Evolutionary conservation across 1,140 invertebrate genomes (phyloP).

Genomic region (Callitettix versicolor): DNA sequence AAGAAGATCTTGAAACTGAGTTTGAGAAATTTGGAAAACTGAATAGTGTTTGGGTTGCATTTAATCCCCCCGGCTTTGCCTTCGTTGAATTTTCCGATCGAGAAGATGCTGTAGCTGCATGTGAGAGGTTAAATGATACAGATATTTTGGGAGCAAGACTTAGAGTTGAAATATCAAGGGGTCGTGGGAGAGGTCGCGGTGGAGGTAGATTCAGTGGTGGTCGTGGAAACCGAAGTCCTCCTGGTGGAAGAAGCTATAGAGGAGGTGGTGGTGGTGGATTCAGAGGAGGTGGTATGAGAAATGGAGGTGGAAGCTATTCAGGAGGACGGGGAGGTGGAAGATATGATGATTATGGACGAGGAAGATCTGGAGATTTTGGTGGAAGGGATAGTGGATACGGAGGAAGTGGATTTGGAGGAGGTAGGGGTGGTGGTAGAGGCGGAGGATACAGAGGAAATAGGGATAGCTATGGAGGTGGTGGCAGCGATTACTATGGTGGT

Average conservation of each 20-base stretch:
- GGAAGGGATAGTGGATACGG: slow-evolving; percentile 10
- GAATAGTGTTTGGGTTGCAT: slow-evolving; percentile 91
- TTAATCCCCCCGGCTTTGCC: slow-evolving; percentile 92
- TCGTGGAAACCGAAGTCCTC: slow-evolving; percentile 35
- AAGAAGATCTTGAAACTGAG: slow-evolving; percentile 75
- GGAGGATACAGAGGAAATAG: slow-evolving; percentile 10
- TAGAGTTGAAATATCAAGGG: slow-evolving; percentile 71
- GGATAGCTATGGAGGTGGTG: slow-evolving; percentile 25
- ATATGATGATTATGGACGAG: slow-evolving; percentile 30
- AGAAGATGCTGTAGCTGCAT: slow-evolving; percentile 88
- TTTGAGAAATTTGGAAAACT: slow-evolving; percentile 85
- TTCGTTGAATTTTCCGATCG: slow-evolving; percentile 96
- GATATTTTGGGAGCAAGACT: slow-evolving; percentile 69
- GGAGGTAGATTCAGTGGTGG: slow-evolving; percentile 40
- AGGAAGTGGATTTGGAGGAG: slow-evolving; percentile 9
- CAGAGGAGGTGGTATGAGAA: slow-evolving; percentile 36
- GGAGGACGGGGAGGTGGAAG: slow-evolving; percentile 16
- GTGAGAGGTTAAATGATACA: slow-evolving; percentile 80
- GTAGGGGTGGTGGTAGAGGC: slow-evolving; percentile 18
- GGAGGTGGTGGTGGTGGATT: slow-evolving; percentile 38
- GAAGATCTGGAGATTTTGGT: slow-evolving; percentile 9
- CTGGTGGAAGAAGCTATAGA: slow-evolving; percentile 28
- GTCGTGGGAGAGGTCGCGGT: slow-evolving; percentile 45
- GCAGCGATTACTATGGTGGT: slow-evolving; percentile 25
- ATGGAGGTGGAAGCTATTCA: slow-evolving; percentile 32